Conservation (phyloP, 2,888 invertebrate species). For the Papilio protenor region DNA sequence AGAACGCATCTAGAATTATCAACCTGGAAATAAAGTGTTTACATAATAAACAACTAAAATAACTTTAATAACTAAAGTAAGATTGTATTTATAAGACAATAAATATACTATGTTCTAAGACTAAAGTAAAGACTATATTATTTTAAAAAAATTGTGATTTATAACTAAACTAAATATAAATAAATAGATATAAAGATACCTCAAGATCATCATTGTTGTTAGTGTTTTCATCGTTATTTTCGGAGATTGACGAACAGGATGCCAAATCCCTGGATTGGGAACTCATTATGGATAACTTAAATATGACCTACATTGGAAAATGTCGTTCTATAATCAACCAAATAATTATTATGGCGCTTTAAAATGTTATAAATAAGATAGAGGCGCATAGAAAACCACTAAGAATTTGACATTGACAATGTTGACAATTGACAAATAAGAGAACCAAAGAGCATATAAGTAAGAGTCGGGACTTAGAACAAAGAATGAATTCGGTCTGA, state of each 20-base stretch:
- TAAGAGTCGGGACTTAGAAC: too few relatives aligned
- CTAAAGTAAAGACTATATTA: neutral
- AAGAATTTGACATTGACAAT: conserved; percentile 12
- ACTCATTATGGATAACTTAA: conserved; percentile 60
- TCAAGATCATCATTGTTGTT: conserved; percentile 71
- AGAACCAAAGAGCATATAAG: too few relatives aligned
- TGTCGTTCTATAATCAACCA: neutral
- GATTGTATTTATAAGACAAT: neutral
- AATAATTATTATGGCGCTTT: neutral
- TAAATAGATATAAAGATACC: conserved; percentile 54
- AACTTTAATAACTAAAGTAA: neutral
- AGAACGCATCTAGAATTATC: conserved; percentile 93
- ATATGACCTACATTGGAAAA: conserved; percentile 12
- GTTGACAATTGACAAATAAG: conserved; percentile 5
- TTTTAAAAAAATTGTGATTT: neutral
- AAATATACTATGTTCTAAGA: neutral
- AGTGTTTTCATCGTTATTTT: conserved; percentile 57
- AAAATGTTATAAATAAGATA: conserved; percentile 3
- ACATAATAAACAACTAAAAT: neutral
- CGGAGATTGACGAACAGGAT: conserved; percentile 56
- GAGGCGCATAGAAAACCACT: neutral
- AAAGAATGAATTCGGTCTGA: too few relatives aligned
- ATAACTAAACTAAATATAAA: neutral
- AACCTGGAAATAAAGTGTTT: conserved; percentile 82
- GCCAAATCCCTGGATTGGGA: conserved; percentile 66